These are phyloP conservation scores for Dioctria linearis DNA, from an alignment of 2,888 invertebrate species.

Conservation along the genomic window DNA sequence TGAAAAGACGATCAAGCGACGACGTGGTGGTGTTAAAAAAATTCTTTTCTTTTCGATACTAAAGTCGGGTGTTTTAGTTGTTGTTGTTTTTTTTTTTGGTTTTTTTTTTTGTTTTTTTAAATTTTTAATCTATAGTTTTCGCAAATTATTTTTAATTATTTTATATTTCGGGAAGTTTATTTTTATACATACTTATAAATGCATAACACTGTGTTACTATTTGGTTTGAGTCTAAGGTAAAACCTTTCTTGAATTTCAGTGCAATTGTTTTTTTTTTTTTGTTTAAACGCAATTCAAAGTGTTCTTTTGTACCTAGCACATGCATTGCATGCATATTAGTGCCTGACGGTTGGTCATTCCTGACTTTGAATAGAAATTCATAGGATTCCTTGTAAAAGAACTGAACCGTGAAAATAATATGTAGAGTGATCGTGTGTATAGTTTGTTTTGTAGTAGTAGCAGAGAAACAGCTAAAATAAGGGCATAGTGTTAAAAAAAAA, in stretches of 20 bases:
- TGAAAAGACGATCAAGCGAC: neutral
- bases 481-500: too few relatives aligned
- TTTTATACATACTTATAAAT: constrained; percentile 1
- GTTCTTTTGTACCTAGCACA: constrained; percentile 8
- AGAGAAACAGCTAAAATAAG: neutral
- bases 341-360: neutral
- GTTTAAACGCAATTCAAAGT: constrained; percentile 13
- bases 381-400: constrained; percentile 34
- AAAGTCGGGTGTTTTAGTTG: neutral
- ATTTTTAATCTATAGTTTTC: neutral
- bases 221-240: neutral
- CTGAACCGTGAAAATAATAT: constrained; percentile 23
- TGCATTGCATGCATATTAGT: neutral
- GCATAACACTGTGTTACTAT: constrained; percentile 31
- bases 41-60: neutral
- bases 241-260: constrained; percentile 31
- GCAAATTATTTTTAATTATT: neutral
- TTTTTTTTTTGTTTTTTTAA: neutral
- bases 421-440: constrained; percentile 10
- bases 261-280: too few relatives aligned
- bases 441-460: neutral
- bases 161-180: constrained; percentile 10
- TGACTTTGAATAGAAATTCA: constrained; percentile 20
- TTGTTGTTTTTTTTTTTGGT: neutral
- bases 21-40: neutral